These are phyloP conservation scores for Monomorium pharaonis DNA, from an alignment of 1,140 invertebrate species.

Conservation along the genomic window DNA sequence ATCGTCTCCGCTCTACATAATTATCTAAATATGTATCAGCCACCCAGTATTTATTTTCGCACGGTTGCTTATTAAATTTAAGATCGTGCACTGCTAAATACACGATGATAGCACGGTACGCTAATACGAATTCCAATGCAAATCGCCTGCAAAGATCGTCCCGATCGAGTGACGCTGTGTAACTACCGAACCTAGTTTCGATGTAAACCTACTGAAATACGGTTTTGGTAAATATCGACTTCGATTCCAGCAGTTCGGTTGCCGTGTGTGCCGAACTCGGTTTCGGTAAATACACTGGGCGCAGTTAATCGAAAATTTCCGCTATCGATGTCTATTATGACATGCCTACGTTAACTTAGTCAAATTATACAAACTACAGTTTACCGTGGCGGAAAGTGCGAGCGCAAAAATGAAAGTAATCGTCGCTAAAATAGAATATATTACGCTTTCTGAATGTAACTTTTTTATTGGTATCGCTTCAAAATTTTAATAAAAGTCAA, in stretches of 20 bases:
- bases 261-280: slow-evolving; percentile 60
- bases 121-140: slow-evolving; percentile 48
- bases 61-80: slow-evolving; percentile 55
- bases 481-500: not conserved
- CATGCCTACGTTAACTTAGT: slow-evolving; percentile 47
- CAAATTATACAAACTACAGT: slow-evolving; percentile 26
- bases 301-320: slow-evolving; percentile 65
- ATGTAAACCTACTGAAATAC: slow-evolving; percentile 69
- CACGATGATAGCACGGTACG: slow-evolving; percentile 55
- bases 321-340: slow-evolving; percentile 66
- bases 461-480: not conserved
- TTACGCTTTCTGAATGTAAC: not conserved
- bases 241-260: slow-evolving; percentile 58
- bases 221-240: slow-evolving; percentile 68
- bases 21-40: slow-evolving; percentile 50
- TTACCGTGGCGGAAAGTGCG: not conserved
- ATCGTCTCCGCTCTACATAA: slow-evolving; percentile 28
- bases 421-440: not conserved
- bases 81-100: slow-evolving; percentile 48
- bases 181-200: slow-evolving; percentile 60
- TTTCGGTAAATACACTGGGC: slow-evolving; percentile 63
- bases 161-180: slow-evolving; percentile 38
- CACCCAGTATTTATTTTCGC: slow-evolving; percentile 54
- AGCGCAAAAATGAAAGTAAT: not conserved
- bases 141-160: slow-evolving; percentile 55